Conservation (phyloP, 2,113 vertebrate genomes). For the Apteryx mantelli region DNA sequence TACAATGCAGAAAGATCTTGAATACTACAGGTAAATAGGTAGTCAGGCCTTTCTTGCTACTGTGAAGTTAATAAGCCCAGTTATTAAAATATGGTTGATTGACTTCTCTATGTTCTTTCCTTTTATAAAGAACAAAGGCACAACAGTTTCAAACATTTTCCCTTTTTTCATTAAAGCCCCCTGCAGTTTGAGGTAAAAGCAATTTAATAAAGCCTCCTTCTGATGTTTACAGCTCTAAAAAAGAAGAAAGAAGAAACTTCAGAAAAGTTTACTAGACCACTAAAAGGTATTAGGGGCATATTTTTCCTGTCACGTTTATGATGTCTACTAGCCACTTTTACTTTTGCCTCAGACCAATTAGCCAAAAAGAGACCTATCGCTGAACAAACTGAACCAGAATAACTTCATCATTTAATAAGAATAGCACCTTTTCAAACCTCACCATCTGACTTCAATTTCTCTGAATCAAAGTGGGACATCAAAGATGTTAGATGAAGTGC, state of each 20-base stretch:
- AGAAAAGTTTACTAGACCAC: constrained; percentile 3
- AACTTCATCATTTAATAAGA: not conserved
- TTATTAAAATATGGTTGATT: constrained; percentile 13
- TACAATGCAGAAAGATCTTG: not conserved
- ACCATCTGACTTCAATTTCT: not conserved
- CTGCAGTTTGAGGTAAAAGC: constrained; percentile 35
- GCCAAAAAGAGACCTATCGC: not conserved
- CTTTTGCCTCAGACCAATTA: constrained; percentile 34
- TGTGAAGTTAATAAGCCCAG: constrained; percentile 3
- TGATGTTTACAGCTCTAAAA: constrained; percentile 10
- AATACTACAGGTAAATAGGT: not conserved
- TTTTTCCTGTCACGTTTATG: not conserved
- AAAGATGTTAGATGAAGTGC: not conserved
- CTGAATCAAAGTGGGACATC: constrained; percentile 53
- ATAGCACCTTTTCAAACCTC: constrained; percentile 29
- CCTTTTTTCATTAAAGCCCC: not conserved
- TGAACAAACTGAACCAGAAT: not conserved
- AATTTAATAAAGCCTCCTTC: constrained; percentile 25
- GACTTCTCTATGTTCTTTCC: not conserved
- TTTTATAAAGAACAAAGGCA: constrained; percentile 45
- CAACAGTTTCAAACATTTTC: constrained; percentile 19
- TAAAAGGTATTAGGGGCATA: not conserved
- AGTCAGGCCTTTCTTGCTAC: not conserved
- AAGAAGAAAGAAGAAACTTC: constrained; percentile 8
- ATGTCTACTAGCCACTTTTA: not conserved